Evolutionary conservation across 2,888 invertebrate genomes (phyloP), one percentile per base, ranked within the genome.

Genomic region (Agrotis exclamationis): DNA sequence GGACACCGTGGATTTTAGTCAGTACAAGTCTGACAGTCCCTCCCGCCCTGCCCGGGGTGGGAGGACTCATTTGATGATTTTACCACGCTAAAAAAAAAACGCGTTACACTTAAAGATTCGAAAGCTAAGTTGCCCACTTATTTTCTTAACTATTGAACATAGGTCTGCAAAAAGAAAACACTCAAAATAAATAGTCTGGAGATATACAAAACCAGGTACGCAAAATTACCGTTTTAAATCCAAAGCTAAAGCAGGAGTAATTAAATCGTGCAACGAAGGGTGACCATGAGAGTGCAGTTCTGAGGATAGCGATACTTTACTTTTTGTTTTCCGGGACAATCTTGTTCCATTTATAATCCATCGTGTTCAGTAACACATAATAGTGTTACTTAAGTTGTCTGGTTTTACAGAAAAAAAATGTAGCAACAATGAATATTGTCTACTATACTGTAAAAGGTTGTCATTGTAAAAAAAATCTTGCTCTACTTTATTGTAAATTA

Each of bases 181-280:
- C 18, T 47, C 11, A 58, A 22, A 69, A 63, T 62, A 64, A 82
- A 70, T 51, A 63, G 22, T 22, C 64, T 48, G 1, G 11, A 56
- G 57, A 62, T 63, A 75, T n/a, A 80, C 59, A 63, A 65, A 65
- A 54, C 53, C 69, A 69, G 53, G 80, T 74, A 74, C 16, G 65
- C 63, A 78, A 80, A 83, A 82, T 79, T 73, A 76, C 76, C 75
- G 74, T 83, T 87, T 85, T 80, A 79, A 84, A 85, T 82, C 78
- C 80, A 70, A 74, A 63, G 66, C 79, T 78, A 68, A 72, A 80
- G 71, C 77, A 71, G 64, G 45, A 85, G 80, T 85, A 88, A 88
- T 89, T 87, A 88, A 87, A 86, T 85, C 76, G 80, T 69, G 74
- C 79, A 73, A 67, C 24, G 63, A 74, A 80, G 74, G 79, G 71